A percentile compares a stretch with the other conserved stretches of the same genome.
Evolutionary conservation across 2,797 vertebrate genomes (phyloP).

Genomic region (Pseudochaenichthys georgianus): DNA sequence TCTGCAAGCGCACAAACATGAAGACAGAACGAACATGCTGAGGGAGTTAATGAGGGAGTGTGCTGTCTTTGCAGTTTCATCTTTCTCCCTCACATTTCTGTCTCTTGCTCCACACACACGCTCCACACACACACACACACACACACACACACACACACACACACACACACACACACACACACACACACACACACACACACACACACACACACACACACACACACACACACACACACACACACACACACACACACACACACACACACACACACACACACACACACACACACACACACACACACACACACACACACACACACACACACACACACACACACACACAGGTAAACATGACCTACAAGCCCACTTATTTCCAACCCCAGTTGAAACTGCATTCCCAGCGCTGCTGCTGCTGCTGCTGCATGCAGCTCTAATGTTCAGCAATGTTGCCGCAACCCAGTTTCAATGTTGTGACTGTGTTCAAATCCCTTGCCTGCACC

Average conservation of each 20-base stretch:
- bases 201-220: too few relatives aligned
- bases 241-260: too few relatives aligned
- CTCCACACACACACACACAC: too few relatives aligned
- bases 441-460: constrained; percentile 60
- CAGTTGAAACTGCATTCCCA: constrained; percentile 58
- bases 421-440: constrained; percentile 35
- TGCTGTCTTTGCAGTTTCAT: constrained; percentile 63
- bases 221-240: too few relatives aligned
- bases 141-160: too few relatives aligned
- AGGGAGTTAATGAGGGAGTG: constrained; percentile 56
- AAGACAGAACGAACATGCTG: constrained; percentile 50
- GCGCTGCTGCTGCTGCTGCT: constrained; percentile 34
- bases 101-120: constrained; percentile 24
- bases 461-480: constrained; percentile 61
- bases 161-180: too few relatives aligned
- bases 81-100: constrained; percentile 26
- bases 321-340: constrained; percentile 38
- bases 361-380: constrained; percentile 78
- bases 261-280: too few relatives aligned
- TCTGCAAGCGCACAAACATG: constrained; percentile 52
- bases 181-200: too few relatives aligned
- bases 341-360: constrained; percentile 79
- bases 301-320: constrained; percentile 48
- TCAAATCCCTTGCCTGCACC: constrained; percentile 67
- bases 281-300: constrained; percentile 6